Evolutionary conservation across 1,140 invertebrate genomes (phyloP).

Genomic region (Eumeta japonica): DNA sequence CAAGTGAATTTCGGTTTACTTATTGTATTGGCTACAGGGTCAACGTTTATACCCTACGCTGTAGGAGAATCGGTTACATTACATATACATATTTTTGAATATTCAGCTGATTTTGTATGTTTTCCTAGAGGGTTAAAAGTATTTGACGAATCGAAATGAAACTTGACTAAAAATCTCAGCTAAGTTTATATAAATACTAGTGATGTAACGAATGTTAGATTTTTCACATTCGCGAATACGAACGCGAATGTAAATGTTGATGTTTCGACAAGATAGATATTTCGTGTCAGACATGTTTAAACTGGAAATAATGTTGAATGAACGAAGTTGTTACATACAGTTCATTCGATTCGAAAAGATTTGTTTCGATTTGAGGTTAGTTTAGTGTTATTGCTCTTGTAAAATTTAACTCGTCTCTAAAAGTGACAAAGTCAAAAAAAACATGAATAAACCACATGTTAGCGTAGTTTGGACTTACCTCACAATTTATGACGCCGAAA

Average conservation of each 20-base stretch:
- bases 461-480: slow-evolving; percentile 15
- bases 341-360: slow-evolving; percentile 13
- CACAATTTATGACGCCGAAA: slow-evolving; percentile 10
- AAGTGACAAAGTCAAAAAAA: slow-evolving; percentile 9
- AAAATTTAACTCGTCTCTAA: slow-evolving; percentile 13
- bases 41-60: too few species aligned
- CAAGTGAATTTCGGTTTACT: too few species aligned
- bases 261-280: too few species aligned
- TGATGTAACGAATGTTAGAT: slow-evolving; percentile 10
- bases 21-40: too few species aligned
- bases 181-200: too few species aligned
- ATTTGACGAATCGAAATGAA: too few species aligned
- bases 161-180: too few species aligned
- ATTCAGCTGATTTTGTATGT: too few species aligned
- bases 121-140: too few species aligned
- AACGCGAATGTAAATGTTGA: slow-evolving; percentile 8
- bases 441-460: slow-evolving; percentile 14
- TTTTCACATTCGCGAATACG: too few species aligned
- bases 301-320: slow-evolving; percentile 8
- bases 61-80: too few species aligned
- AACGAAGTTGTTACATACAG: slow-evolving; percentile 12
- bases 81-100: too few species aligned
- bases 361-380: slow-evolving; percentile 12
- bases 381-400: slow-evolving; percentile 9
- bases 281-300: slow-evolving; percentile 8